Conservation (phyloP, 2,113 vertebrate genomes). For the Gavia stellata region DNA sequence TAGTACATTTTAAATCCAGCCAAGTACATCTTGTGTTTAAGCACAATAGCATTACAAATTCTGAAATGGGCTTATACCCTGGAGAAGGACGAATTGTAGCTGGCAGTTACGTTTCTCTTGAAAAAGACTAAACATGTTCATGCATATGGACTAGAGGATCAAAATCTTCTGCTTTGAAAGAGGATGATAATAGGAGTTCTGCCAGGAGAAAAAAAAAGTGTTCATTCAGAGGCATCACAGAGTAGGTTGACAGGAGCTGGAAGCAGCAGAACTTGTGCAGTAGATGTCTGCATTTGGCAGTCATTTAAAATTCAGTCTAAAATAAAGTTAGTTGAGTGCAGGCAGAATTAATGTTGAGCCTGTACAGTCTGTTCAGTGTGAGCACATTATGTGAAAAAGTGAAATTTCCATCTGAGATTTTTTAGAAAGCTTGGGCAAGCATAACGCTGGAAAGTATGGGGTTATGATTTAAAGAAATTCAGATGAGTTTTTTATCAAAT, state of each 20-base stretch:
- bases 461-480: background rate
- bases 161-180: background rate
- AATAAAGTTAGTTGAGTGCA: constrained; percentile 22
- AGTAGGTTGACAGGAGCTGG: background rate
- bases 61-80: background rate
- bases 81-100: background rate
- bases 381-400: background rate
- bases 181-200: background rate
- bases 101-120: background rate
- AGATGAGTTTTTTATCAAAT: background rate
- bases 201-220: background rate
- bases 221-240: background rate
- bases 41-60: background rate
- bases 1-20: background rate
- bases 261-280: constrained; percentile 23
- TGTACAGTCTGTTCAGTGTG: background rate
- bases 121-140: background rate
- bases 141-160: background rate
- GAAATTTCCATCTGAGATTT: background rate
- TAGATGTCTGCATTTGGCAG: constrained; percentile 32
- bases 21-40: background rate
- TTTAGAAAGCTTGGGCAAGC: background rate
- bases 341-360: background rate
- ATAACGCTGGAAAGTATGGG: background rate
- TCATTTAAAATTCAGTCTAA: background rate